Evolutionary conservation across 2,888 invertebrate genomes (phyloP).

Genomic region (Tortricodes alternella): DNA sequence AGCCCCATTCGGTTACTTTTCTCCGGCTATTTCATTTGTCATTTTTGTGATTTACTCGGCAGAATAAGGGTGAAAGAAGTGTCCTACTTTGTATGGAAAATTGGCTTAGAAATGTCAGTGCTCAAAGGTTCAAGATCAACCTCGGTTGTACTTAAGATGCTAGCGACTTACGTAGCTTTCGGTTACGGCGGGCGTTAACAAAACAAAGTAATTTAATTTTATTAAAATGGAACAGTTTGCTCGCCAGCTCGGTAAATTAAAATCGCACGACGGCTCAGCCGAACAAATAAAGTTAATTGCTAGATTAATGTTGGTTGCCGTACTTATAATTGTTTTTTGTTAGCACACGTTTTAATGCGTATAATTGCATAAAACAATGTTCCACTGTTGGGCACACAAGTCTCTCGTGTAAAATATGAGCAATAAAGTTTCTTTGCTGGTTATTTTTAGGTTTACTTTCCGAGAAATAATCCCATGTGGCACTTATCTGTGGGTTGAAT

Average conservation of each 20-base stretch:
- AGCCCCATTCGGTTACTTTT: no score
- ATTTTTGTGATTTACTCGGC: no score
- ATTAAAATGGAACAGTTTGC: constrained; percentile 9
- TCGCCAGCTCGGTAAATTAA: neutral
- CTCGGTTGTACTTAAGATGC: constrained; percentile 17
- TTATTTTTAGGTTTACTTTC: no score
- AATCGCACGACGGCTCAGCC: neutral
- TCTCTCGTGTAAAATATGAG: no score
- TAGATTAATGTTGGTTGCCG: neutral
- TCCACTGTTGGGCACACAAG: no score
- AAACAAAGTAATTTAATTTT: constrained; percentile 22
- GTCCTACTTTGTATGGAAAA: constrained; percentile 18
- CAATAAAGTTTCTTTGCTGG: no score
- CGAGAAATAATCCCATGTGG: no score
- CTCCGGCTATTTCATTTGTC: no score
- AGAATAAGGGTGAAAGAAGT: no score
- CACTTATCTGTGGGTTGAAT: no score
- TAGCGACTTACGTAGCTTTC: constrained; percentile 1
- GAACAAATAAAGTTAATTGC: neutral
- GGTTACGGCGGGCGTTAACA: constrained; percentile 12
- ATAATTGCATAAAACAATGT: no score
- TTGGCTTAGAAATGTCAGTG: neutral
- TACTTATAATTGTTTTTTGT: neutral
- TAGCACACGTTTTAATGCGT: no score
- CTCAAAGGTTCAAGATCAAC: constrained; percentile 20